Evolutionary conservation across 35 echinoderm and acorn worm species (phyloP), one percentile per base, ranked within the genome.

Genomic region (Ptychodera flava): DNA sequence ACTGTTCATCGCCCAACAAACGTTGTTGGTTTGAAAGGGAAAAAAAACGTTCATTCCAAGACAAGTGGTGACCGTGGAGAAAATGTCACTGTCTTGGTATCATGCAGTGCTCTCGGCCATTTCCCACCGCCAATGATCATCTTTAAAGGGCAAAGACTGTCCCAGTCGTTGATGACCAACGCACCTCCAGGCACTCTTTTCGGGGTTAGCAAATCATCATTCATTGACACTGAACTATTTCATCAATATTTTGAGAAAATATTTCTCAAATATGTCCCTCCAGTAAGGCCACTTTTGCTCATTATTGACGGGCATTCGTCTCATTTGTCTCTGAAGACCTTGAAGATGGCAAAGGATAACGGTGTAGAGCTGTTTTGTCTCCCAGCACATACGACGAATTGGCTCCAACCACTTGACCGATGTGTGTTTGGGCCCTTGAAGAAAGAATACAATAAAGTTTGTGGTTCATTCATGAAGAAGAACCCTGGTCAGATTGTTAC

Each of bases 321-420:
- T 14, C 83, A 90, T 77, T 78, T 90, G 30, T 28, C 16, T 16
- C 80, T 34, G 16, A 81, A 36, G 16, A 37, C 88, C 28, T 28
- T 91, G 16, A 14, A 91, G 35, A 30, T 33, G 52, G 84, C 91
- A 16, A 31, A 45, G 36, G 77, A 78, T 33, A 90, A 90, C 87
- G 32, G 35, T n/a, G 76, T 91, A 35, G 83, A 91, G 29, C 82
- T 90, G 37, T 82, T 80, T 36, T 91, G 88, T 35, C 1, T 86
- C 30, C 88, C 92, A 45, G 34, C 92, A 15, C 92, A 86, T 76
- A 93, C 88, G 30, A 93, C 82, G 16, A 93, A 93, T 79, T 88
- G 90, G 34, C 86, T 88, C 29, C 91, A 93, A 16, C 91, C 91
- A 31, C 35, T 93, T 37, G 91, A 93, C 83, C 89, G 86, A 45